phyloP scores from a whole-genome alignment of 2,113 vertebrate genomes.

The Ahaetulla prasina region DNA sequence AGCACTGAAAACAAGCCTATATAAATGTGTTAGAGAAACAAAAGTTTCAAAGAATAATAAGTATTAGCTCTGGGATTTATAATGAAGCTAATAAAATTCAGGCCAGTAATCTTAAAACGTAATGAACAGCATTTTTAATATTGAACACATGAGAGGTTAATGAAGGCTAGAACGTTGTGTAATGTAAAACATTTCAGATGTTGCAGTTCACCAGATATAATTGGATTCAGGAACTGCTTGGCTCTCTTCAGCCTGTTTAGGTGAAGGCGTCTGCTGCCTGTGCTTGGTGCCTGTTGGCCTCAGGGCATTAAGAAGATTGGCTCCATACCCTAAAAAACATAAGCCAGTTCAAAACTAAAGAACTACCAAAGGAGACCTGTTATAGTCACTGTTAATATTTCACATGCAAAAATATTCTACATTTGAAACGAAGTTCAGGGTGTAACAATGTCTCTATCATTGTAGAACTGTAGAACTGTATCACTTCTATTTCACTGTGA shows the following conservation, averaged over 20 bases:
- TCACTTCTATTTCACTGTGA: not conserved
- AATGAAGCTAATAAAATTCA: conserved; percentile 75
- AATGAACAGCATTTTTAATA: conserved; percentile 69
- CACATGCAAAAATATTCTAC: conserved; percentile 14
- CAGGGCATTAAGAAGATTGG: conserved; percentile 65
- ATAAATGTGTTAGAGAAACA: conserved; percentile 61
- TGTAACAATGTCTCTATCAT: not conserved
- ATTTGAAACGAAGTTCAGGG: not conserved
- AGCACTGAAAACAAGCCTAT: conserved; percentile 65
- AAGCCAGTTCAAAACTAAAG: conserved; percentile 60
- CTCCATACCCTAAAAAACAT: conserved; percentile 79
- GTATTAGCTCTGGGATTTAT: conserved; percentile 73
- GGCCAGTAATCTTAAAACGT: conserved; percentile 65
- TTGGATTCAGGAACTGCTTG: conserved; percentile 80
- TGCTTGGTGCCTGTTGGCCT: conserved; percentile 71
- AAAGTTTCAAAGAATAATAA: conserved; percentile 72
- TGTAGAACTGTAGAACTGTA: not conserved
- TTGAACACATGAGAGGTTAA: conserved; percentile 74
- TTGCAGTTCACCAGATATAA: conserved; percentile 81
- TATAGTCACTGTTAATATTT: conserved; percentile 44
- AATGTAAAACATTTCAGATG: conserved; percentile 72
- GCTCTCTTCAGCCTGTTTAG: conserved; percentile 71
- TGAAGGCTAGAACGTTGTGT: conserved; percentile 70
- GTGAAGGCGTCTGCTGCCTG: conserved; percentile 70
- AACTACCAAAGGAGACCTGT: conserved; percentile 48